Evolutionary conservation across 1,140 invertebrate species (phyloP).

Genomic region (Drosophila orena): DNA sequence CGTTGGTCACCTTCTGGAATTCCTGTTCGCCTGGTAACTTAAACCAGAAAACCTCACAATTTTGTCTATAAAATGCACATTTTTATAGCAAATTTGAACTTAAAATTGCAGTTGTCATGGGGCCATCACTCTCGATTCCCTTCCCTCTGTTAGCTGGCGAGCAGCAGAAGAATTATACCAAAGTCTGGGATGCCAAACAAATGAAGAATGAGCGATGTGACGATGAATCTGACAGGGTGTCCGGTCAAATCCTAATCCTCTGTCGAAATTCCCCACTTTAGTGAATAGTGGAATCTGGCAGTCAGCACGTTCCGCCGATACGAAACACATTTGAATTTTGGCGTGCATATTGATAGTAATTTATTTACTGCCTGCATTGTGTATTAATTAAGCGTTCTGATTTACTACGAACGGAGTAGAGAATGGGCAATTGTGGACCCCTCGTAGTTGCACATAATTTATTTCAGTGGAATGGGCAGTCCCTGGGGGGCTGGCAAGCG

Average conservation of each 20-base stretch:
- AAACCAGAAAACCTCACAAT: too few relatives aligned
- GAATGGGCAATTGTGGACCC: not conserved
- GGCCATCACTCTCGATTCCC: not conserved
- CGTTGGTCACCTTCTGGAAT: too few relatives aligned
- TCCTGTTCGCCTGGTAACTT: too few relatives aligned
- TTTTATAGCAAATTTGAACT: too few relatives aligned
- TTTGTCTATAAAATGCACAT: too few relatives aligned
- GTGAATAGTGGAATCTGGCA: not conserved
- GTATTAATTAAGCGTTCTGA: conserved; percentile 51
- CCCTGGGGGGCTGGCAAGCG: conserved; percentile 9
- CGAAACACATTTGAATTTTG: conserved; percentile 28
- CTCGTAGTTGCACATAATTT: conserved; percentile 36
- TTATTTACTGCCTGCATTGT: conserved; percentile 31
- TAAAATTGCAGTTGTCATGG: not conserved
- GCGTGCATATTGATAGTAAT: conserved; percentile 48
- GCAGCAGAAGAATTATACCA: not conserved
- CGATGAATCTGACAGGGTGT: conserved; percentile 16
- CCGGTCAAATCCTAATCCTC: conserved; percentile 3
- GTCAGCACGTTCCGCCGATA: conserved; percentile 10
- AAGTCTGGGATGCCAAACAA: not conserved
- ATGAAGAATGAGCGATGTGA: conserved; percentile 22
- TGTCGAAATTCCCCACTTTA: not conserved
- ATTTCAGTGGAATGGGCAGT: conserved; percentile 57
- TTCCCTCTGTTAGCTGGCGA: not conserved
- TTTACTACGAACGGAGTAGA: conserved; percentile 29